A percentile compares a stretch with the other conserved stretches of the same genome.
Conservation (phyloP, 1,140 invertebrate genomes). For the Drosophila burlai region DNA sequence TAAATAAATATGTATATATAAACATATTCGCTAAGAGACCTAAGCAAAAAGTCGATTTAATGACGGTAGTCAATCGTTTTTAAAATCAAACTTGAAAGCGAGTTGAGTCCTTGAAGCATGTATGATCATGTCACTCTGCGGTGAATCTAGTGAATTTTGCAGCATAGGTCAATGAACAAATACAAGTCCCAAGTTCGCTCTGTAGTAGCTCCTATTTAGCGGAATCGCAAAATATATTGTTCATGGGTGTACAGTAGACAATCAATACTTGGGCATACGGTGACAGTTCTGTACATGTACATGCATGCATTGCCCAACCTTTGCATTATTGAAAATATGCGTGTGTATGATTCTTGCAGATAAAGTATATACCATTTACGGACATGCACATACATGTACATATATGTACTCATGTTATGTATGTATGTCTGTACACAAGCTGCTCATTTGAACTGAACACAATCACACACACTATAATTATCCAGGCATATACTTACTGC, state of each 20-base stretch:
- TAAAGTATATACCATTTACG: slow-evolving; percentile 1
- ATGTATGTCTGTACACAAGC: not conserved
- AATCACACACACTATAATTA: not conserved
- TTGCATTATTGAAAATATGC: slow-evolving; percentile 1
- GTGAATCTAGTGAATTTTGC: not conserved
- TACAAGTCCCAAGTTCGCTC: not conserved
- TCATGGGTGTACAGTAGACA: not conserved
- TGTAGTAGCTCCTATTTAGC: not conserved
- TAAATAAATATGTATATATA: not conserved
- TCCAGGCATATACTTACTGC: not conserved
- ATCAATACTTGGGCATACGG: slow-evolving; percentile 3
- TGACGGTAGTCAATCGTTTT: too few relatives aligned
- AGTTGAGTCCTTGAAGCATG: too few relatives aligned
- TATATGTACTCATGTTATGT: not conserved
- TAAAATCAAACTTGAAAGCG: too few relatives aligned
- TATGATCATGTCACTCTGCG: not conserved
- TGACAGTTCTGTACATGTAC: not conserved
- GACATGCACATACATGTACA: not conserved
- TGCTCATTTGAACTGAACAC: not conserved
- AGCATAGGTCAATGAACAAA: not conserved
- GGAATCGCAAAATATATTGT: not conserved
- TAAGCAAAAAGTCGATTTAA: too few relatives aligned
- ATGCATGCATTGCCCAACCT: not conserved
- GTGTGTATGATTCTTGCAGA: not conserved
- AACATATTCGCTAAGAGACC: too few relatives aligned